Evolutionary conservation across 2,888 invertebrate species (phyloP), one percentile per base, ranked within the genome.

Genomic region (Cosmorhoe ocellata): DNA sequence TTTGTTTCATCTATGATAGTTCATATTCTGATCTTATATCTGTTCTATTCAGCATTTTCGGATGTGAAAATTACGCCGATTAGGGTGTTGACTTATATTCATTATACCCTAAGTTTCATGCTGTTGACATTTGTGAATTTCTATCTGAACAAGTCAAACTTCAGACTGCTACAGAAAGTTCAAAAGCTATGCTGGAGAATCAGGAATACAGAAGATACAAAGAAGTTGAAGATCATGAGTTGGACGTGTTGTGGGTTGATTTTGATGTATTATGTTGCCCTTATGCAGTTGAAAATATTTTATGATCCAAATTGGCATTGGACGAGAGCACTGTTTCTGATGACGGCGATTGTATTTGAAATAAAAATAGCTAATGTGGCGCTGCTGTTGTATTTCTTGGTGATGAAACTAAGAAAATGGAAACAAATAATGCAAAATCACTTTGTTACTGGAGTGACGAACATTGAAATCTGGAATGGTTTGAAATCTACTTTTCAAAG

Each of bases 401-500:
- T 22, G 1, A 12, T 22, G 11, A 58, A 58, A 22, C 14, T 58
- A 6, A 54, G 32, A 7, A 58, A 51, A 22, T 58, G 54, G 51
- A 36, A 14, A 6, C 39, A 47, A 8, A 9, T 51, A 14, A 38
- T 36, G 14, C 31, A 8, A 10, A 38, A 10, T 4, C 26, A 14
- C 8, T n/a, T 32, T n/a, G 26, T 24, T 11, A 36, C 31, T 9
- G 5, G 3, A 5, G 18, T 8, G 31, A 24, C 31, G 2, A 18
- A 32, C 6, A 39, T 11, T 1, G 26, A 46, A 3, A 27, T 22
- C 1, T 13, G 51, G 2, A 7, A 37, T 30, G 34, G 38, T 13
- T 13, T 55, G 9, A 33, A 28, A 14, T 10, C 6, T 6, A 22
- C 22, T 34, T 55, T 58, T 28, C 11, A 47, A 10, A 38, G 1